Evolutionary conservation across 1,140 invertebrate genomes (phyloP).

Genomic region (Dendroctonus valens): DNA sequence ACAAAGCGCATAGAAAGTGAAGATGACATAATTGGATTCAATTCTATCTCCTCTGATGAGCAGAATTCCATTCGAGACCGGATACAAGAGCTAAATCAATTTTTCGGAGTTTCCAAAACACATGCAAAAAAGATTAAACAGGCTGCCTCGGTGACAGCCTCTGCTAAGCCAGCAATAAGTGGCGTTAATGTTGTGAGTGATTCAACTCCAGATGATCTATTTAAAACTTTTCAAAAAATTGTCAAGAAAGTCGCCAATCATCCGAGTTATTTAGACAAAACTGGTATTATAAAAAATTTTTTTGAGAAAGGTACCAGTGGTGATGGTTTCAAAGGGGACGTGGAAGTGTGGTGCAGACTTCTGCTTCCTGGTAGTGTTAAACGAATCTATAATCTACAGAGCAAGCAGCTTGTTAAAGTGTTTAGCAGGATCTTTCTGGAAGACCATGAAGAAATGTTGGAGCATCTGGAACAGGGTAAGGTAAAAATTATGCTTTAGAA

Average conservation of each 20-base stretch:
- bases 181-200: not conserved
- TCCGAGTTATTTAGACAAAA: slow-evolving; percentile 81
- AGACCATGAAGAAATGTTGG: slow-evolving; percentile 78
- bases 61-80: slow-evolving; percentile 63
- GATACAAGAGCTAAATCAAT: slow-evolving; percentile 55
- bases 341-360: slow-evolving; percentile 79
- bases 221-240: slow-evolving; percentile 70
- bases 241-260: slow-evolving; percentile 75
- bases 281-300: slow-evolving; percentile 68
- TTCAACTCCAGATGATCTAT: slow-evolving; percentile 45
- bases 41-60: slow-evolving; percentile 64
- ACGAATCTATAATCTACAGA: slow-evolving; percentile 88
- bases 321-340: slow-evolving; percentile 72
- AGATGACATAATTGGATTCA: slow-evolving; percentile 78
- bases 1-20: slow-evolving; percentile 80
- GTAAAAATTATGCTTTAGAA: not conserved
- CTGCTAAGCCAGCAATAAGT: not conserved
- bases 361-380: slow-evolving; percentile 81
- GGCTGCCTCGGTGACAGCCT: slow-evolving; percentile 7
- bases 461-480: slow-evolving; percentile 73
- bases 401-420: slow-evolving; percentile 86
- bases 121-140: slow-evolving; percentile 33
- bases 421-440: slow-evolving; percentile 77
- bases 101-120: slow-evolving; percentile 50
- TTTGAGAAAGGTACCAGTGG: slow-evolving; percentile 66